These are phyloP conservation scores for Linurgus olivaceus DNA, from an alignment of 2,797 vertebrate genomes.

Conservation along the genomic window DNA sequence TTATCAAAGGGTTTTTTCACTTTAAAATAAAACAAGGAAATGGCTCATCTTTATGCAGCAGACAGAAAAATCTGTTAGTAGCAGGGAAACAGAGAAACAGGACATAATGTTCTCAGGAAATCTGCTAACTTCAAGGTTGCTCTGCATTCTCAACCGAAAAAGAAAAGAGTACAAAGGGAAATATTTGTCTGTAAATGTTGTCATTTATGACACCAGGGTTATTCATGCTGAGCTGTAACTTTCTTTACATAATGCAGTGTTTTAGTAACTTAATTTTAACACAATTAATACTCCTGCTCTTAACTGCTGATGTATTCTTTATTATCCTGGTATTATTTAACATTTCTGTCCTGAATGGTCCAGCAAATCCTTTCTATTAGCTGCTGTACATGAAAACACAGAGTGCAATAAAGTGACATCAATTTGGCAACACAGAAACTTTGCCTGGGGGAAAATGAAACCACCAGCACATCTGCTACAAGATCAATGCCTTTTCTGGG, in stretches of 20 bases:
- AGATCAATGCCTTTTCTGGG: neutral
- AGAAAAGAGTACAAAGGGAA: neutral
- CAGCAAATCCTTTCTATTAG: neutral
- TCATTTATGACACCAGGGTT: neutral
- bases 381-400: neutral
- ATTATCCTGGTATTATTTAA: neutral
- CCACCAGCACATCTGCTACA: neutral
- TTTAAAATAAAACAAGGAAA: constrained; percentile 35
- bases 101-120: neutral
- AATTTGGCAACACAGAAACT: neutral
- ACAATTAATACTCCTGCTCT: neutral
- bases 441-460: neutral
- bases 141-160: neutral
- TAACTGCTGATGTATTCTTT: neutral
- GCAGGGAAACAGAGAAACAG: neutral
- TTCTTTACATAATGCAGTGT: neutral
- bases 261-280: neutral
- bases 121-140: neutral
- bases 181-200: neutral
- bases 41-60: neutral
- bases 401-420: neutral
- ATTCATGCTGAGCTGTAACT: neutral
- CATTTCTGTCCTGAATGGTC: neutral
- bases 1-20: constrained; percentile 23
- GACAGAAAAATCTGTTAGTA: constrained; percentile 8